These are phyloP conservation scores for Scomber japonicus DNA, from an alignment of 2,113 vertebrate genomes.

Conservation along the genomic window DNA sequence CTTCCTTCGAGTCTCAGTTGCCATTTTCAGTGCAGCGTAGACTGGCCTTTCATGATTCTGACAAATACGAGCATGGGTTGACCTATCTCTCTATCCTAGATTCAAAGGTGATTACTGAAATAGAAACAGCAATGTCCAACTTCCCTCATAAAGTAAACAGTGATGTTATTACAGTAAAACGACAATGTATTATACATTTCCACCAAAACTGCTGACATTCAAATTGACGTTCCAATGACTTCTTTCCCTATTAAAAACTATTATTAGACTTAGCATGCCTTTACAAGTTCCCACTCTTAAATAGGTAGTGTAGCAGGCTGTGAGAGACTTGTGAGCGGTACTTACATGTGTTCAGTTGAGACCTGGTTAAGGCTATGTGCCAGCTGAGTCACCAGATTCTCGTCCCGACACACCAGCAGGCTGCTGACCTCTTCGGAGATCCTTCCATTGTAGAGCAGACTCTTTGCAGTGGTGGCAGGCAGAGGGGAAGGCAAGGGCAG, in stretches of 20 bases:
- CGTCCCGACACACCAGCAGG: constrained; percentile 95
- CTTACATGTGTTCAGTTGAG: constrained; percentile 98
- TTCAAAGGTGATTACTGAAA: neutral
- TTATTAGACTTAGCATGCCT: neutral
- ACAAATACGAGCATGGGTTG: neutral
- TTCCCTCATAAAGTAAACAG: neutral
- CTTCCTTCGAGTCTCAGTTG: neutral
- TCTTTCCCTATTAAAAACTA: neutral
- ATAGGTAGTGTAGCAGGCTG: neutral
- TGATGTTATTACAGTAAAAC: neutral
- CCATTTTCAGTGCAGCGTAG: neutral
- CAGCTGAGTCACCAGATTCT: constrained; percentile 95
- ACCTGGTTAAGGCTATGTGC: constrained; percentile 98
- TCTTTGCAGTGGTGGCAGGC: constrained; percentile 98
- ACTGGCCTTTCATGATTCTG: neutral
- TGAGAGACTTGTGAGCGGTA: constrained; percentile 4
- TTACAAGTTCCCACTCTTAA: neutral
- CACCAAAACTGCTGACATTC: neutral
- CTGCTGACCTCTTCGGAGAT: constrained; percentile 98
- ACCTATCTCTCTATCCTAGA: neutral
- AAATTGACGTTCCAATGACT: neutral
- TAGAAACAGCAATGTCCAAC: neutral
- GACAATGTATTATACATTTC: neutral
- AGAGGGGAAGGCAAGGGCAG: constrained; percentile 98
- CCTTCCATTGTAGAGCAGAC: constrained; percentile 97